phyloP scores from a whole-genome alignment of 2,797 vertebrate species.

The Sciurus vulgaris region DNA sequence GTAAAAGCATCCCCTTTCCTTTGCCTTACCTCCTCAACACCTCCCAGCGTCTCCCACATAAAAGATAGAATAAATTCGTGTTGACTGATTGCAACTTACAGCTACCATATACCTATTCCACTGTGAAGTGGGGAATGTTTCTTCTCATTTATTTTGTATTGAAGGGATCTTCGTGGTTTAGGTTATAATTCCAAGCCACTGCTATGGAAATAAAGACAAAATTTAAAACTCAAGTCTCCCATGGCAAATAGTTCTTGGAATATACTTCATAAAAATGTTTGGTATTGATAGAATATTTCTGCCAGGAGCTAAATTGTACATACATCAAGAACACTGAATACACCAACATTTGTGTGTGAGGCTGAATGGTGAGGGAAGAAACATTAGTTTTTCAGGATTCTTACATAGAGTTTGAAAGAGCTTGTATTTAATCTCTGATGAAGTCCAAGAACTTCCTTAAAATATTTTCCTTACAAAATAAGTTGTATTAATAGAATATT shows the following conservation, averaged over 20 bases:
- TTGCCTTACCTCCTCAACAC: neutral
- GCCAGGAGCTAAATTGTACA: neutral
- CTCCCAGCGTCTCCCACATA: neutral
- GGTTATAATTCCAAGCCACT: neutral
- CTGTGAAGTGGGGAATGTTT: neutral
- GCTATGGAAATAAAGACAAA: neutral
- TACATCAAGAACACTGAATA: neutral
- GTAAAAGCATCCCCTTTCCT: neutral
- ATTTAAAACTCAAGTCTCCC: neutral
- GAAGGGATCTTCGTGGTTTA: neutral
- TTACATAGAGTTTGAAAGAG: neutral
- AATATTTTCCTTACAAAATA: neutral
- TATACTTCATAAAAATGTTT: slow-evolving; percentile 39
- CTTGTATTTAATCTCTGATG: slow-evolving; percentile 43
- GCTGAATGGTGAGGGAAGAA: neutral
- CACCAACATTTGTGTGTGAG: neutral
- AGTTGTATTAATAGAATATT: slow-evolving; percentile 32
- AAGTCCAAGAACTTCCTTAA: slow-evolving; percentile 19
- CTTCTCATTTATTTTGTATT: slow-evolving; percentile 8
- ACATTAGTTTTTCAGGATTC: slow-evolving; percentile 18
- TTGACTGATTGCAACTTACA: neutral
- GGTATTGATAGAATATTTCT: slow-evolving; percentile 16
- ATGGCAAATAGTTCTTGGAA: neutral
- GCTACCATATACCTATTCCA: neutral
- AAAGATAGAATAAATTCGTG: neutral